Evolutionary conservation across 2,888 invertebrate species (phyloP).

Genomic region (Lymantria monacha): DNA sequence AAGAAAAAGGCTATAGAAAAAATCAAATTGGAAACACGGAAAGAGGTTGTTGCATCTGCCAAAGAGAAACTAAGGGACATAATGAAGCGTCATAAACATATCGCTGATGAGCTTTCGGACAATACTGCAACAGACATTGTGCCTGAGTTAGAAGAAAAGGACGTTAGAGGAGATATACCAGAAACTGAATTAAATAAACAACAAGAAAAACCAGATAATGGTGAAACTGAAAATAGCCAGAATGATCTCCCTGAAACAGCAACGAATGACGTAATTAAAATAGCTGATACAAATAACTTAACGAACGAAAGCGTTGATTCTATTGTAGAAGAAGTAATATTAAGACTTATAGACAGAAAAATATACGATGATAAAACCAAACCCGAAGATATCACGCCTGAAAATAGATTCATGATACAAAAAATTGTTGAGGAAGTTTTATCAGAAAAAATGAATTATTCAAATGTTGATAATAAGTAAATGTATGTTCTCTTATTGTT

Average conservation of each 20-base stretch:
- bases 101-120: constrained; percentile 60
- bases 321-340: constrained; percentile 76
- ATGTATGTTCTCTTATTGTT: background rate
- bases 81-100: constrained; percentile 74
- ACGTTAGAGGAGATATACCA: constrained; percentile 61
- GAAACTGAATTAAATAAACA: constrained; percentile 39
- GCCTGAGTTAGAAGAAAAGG: constrained; percentile 38
- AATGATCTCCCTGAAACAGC: constrained; percentile 14
- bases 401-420: constrained; percentile 70
- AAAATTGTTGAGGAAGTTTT: constrained; percentile 76
- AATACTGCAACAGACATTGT: constrained; percentile 38
- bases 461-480: constrained; percentile 45
- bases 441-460: constrained; percentile 66
- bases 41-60: constrained; percentile 73
- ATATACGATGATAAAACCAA: constrained; percentile 78
- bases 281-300: constrained; percentile 29
- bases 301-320: constrained; percentile 66
- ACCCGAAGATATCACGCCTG: constrained; percentile 69
- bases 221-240: constrained; percentile 19
- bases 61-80: constrained; percentile 77
- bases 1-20: constrained; percentile 71
- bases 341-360: constrained; percentile 74
- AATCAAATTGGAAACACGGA: constrained; percentile 73
- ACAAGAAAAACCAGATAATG: constrained; percentile 6
- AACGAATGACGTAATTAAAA: constrained; percentile 27